Base-by-base conservation (phyloP, 2,888 invertebrate species). In the Scotopteryx bipunctaria region DNA sequence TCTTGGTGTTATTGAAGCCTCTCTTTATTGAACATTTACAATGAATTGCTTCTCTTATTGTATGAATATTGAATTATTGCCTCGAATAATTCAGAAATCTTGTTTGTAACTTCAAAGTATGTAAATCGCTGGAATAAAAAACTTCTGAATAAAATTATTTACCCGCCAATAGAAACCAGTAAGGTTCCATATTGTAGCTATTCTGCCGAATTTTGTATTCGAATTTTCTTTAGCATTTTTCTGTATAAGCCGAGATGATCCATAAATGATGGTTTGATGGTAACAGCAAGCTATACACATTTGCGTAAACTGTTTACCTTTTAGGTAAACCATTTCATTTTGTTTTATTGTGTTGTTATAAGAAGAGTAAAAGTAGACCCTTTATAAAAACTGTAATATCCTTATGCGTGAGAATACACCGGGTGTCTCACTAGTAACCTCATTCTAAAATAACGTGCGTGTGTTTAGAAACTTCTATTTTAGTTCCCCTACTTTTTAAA, bases 31-130 rank as follows among this genome's bases (percentile, higher is more conserved):
- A 37, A 44, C 43, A 54, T 48, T 35, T 48, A 38, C 44, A 54
- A 54, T 44, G 40, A 54, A 54, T 41, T 32, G 31, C 35, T 37
- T 47, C 40, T 48, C n/a, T 48, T 49, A 44, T 47, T 40, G 38
- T 21, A 54, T 49, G 48, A 40, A 54, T 49, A 54, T 54, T 54
- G 54, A 48, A 32, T 54, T 19, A 49, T 54, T 17, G 41, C 44
- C 29, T 31, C 29, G 44, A 48, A 54, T 48, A 41, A 45, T 23
- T 38, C 44, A 40, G 48, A 40, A 35, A 31, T 25, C 36, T 31
- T 36, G 44, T 54, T 43, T 41, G 37, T 14, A 43, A 31, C 36
- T 43, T 13, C 21, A 35, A 35, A 40, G 29, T 54, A 44, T 45
- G 48, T 40, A 41, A 53, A 53, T 53, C 11, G 19, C 6, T 19